Evolutionary conservation across 2,797 vertebrate species (phyloP).

Genomic region (Hydrolagus colliei): DNA sequence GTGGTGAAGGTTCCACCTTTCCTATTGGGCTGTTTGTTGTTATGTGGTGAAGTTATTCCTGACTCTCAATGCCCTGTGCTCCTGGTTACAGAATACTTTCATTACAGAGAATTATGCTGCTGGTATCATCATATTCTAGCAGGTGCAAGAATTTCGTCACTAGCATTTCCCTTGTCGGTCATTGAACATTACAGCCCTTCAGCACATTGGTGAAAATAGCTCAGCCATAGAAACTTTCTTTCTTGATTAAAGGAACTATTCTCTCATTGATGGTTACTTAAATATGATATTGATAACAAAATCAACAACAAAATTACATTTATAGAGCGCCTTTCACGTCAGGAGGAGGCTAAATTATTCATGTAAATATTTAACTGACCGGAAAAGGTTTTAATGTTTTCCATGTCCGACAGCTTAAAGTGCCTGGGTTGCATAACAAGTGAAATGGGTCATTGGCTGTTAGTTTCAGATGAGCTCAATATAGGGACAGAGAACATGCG

Average conservation of each 20-base stretch:
- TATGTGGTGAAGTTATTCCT: neutral
- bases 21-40: neutral
- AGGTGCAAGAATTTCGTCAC: slow-evolving; percentile 10
- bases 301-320: too few relatives aligned
- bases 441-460: neutral
- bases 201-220: neutral
- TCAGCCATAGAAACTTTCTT: neutral
- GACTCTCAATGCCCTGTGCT: neutral
- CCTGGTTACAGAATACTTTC: neutral
- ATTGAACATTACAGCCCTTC: neutral
- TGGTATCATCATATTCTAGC: neutral
- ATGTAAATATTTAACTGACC: neutral
- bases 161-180: neutral
- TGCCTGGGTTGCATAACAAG: neutral
- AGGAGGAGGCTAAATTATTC: too few relatives aligned
- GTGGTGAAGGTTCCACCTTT: neutral
- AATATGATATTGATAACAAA: too few relatives aligned
- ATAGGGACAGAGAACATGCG: neutral
- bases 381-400: neutral
- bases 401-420: neutral
- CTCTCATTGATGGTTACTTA: too few relatives aligned
- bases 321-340: too few relatives aligned
- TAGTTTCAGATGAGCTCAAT: neutral
- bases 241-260: neutral
- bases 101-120: neutral